A percentile compares a stretch with the other conserved stretches of the same genome.
These are phyloP conservation scores for Hypomecis atomaria DNA, from an alignment of 2,888 invertebrate species.

Conservation along the genomic window DNA sequence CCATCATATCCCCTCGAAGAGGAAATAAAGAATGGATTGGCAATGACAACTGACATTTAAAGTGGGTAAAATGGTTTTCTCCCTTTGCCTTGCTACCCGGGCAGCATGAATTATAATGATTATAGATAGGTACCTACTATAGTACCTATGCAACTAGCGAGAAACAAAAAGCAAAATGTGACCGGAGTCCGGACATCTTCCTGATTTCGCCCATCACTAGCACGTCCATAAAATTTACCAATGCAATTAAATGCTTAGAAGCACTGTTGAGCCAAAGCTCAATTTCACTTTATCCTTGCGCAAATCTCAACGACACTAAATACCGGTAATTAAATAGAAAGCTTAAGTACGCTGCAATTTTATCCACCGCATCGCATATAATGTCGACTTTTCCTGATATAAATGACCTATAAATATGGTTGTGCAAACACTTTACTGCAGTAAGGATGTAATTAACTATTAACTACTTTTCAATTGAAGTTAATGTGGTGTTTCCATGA, in stretches of 20 bases:
- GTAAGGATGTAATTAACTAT: constrained; percentile 1
- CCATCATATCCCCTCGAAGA: no score
- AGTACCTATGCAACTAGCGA: no score
- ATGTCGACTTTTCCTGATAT: constrained; percentile 44
- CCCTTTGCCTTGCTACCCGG: no score
- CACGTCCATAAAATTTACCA: constrained; percentile 11
- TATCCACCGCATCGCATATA: constrained; percentile 14
- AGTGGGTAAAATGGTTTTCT: no score
- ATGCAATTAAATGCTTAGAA: constrained; percentile 19
- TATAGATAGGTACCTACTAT: no score
- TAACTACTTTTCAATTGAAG: no score
- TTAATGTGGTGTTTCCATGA: no score
- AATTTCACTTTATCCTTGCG: constrained; percentile 26
- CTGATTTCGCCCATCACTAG: not conserved
- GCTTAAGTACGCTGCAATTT: constrained; percentile 30
- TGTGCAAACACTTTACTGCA: constrained; percentile 3
- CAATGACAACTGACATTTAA: no score
- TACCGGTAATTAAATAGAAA: constrained; percentile 27
- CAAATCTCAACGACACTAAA: constrained; percentile 28
- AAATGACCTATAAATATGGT: constrained; percentile 7
- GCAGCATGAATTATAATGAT: no score
- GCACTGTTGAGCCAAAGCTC: constrained; percentile 15
- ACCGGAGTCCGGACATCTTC: not conserved
- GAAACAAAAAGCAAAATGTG: not conserved
- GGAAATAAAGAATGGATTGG: no score